phyloP scores from a whole-genome alignment of 2,113 vertebrate genomes.

The Ciconia boyciana region DNA sequence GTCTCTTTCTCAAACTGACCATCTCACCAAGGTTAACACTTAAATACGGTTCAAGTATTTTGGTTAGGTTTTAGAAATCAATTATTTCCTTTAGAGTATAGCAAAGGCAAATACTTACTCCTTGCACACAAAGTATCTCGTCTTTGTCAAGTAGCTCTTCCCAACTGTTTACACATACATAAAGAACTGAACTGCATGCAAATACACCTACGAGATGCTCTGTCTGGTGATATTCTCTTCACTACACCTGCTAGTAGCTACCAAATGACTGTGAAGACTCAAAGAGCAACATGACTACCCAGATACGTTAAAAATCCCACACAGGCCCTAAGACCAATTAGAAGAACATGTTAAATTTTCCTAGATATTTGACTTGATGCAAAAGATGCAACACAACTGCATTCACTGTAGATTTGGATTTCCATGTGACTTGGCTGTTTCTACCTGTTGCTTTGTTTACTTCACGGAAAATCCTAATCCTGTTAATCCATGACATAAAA shows the following conservation, averaged over 20 bases:
- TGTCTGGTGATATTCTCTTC: neutral
- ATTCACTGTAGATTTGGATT: neutral
- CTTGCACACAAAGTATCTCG: neutral
- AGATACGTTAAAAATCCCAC: neutral
- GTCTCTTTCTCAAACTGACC: neutral
- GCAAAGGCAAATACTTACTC: neutral
- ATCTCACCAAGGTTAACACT: neutral
- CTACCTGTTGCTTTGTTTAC: neutral
- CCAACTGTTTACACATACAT: neutral
- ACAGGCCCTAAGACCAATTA: neutral
- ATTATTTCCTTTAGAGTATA: neutral
- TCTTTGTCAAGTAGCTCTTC: neutral
- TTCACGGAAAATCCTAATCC: neutral
- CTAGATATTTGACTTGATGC: neutral
- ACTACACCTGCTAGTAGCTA: neutral
- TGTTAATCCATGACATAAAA: neutral
- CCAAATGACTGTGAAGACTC: neutral
- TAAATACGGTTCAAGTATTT: neutral
- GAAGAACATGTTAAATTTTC: neutral
- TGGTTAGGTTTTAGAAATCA: neutral
- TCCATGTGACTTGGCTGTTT: rapidly evolving
- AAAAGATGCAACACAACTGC: neutral
- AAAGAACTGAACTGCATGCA: neutral
- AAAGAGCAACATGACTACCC: neutral
- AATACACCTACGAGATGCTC: neutral